Conservation (phyloP, 2,113 vertebrate genomes). For the Urocitellus parryii region DNA sequence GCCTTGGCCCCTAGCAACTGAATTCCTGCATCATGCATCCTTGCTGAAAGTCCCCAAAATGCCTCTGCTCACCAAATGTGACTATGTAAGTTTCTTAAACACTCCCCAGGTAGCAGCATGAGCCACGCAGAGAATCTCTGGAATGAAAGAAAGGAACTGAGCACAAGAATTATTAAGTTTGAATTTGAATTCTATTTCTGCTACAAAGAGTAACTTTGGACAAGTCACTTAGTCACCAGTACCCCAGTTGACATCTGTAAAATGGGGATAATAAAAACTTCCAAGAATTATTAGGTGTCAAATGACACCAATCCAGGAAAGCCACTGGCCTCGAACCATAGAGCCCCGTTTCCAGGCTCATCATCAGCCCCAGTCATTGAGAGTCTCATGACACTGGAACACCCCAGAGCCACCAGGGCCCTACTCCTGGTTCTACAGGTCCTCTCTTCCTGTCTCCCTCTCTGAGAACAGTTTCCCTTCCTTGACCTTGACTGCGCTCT, state of each 20-base stretch:
- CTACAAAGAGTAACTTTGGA: neutral
- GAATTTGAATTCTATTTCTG: neutral
- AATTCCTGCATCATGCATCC: neutral
- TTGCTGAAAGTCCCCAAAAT: neutral
- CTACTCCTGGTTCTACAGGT: neutral
- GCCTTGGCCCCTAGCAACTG: neutral
- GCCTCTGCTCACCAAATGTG: neutral
- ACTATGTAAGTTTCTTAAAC: neutral
- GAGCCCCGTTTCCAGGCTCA: rapidly evolving
- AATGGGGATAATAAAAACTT: neutral
- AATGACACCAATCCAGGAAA: neutral
- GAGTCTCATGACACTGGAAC: neutral
- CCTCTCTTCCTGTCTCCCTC: neutral
- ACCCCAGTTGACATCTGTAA: neutral
- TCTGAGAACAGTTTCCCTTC: neutral
- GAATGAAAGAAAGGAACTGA: neutral
- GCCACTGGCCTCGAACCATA: neutral
- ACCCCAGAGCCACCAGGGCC: neutral
- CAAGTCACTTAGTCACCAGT: neutral
- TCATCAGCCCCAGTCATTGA: too few species aligned
- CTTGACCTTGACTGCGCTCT: neutral
- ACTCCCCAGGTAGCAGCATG: neutral
- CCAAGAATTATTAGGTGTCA: neutral
- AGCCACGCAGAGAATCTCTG: neutral
- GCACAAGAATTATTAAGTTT: neutral